phyloP scores from a whole-genome alignment of 2,888 invertebrate species.

The Sarcophaga carnaria region DNA sequence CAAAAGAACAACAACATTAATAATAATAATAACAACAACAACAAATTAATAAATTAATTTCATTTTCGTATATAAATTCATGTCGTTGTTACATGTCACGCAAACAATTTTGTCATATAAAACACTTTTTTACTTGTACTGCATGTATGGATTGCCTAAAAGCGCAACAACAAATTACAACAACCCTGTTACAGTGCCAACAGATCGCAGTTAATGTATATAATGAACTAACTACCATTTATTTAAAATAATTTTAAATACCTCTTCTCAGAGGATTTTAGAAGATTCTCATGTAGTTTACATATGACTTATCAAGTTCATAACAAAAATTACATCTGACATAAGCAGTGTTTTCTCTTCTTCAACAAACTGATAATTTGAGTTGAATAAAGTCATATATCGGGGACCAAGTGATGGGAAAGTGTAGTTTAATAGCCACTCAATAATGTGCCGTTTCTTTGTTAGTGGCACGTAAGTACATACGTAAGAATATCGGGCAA shows the following conservation, averaged over 20 bases:
- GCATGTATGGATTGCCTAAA: constrained; percentile 13
- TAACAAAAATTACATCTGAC: no score
- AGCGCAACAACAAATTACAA: constrained; percentile 52
- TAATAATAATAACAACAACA: constrained; percentile 26
- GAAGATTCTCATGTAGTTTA: no score
- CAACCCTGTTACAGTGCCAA: neutral
- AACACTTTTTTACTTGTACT: constrained; percentile 66
- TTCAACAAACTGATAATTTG: no score
- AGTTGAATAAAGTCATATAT: rapidly evolving
- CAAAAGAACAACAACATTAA: no score
- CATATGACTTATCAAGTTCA: no score
- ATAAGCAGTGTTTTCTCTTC: no score
- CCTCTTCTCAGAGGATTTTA: no score
- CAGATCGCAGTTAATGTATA: neutral
- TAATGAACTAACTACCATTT: neutral
- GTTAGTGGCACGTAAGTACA: no score
- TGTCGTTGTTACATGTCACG: constrained; percentile 65
- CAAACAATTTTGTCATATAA: constrained; percentile 69
- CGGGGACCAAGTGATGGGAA: no score
- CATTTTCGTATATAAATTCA: constrained; percentile 48
- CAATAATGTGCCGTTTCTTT: no score
- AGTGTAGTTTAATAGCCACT: no score
- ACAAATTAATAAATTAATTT: constrained; percentile 69
- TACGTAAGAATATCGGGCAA: no score
- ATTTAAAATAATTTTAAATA: neutral